Evolutionary conservation across 2,797 vertebrate species (phyloP).

Genomic region (Tenualosa thibaudeaui): DNA sequence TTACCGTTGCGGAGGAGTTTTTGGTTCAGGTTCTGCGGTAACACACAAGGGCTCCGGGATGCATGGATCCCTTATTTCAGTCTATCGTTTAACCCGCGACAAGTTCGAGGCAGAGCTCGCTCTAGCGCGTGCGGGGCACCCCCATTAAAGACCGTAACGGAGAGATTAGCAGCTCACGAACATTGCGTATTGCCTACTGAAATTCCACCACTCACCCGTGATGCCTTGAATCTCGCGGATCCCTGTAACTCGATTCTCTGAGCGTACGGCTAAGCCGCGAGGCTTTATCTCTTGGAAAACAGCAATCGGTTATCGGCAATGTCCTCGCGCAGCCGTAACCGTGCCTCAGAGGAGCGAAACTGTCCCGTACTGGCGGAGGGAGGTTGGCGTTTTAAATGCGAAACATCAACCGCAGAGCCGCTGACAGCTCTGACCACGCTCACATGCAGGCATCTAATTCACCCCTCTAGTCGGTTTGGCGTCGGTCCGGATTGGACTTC

Average conservation of each 20-base stretch:
- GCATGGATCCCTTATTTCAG: not conserved
- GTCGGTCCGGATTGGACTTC: too few relatives aligned
- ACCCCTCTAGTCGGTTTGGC: too few relatives aligned
- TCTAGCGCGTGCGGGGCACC: not conserved
- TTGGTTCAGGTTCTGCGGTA: not conserved
- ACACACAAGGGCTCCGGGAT: not conserved
- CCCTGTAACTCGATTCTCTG: constrained; percentile 9
- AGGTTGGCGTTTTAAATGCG: too few relatives aligned
- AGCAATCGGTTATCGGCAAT: not conserved
- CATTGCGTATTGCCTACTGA: not conserved
- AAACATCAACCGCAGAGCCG: too few relatives aligned
- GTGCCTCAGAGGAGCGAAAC: not conserved
- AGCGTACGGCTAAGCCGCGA: not conserved
- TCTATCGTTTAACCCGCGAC: not conserved
- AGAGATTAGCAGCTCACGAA: constrained; percentile 3
- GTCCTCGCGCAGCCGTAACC: not conserved
- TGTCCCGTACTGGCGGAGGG: not conserved
- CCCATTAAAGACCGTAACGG: not conserved
- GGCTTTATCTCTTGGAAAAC: not conserved
- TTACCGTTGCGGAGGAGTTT: not conserved
- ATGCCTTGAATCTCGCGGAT: not conserved
- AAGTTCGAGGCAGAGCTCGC: not conserved
- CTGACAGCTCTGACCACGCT: too few relatives aligned
- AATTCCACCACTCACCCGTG: constrained; percentile 12
- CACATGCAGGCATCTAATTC: too few relatives aligned